These are phyloP conservation scores for Corapipo altera DNA, from an alignment of 2,113 vertebrate genomes.

Conservation along the genomic window DNA sequence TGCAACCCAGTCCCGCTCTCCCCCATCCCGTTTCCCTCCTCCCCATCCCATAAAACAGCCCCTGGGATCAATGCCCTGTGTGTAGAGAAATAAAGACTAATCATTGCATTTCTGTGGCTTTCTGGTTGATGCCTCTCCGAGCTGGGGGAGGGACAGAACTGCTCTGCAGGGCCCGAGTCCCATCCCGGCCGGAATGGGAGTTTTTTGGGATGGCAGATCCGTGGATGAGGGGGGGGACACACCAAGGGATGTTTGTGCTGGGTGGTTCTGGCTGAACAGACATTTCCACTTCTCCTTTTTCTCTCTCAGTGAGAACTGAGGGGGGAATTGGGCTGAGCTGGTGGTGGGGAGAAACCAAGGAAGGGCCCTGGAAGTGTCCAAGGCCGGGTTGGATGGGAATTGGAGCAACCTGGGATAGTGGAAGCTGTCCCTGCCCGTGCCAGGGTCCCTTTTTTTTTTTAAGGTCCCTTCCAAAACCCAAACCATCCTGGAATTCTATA, in stretches of 20 bases:
- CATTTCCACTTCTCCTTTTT: neutral
- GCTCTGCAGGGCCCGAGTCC: neutral
- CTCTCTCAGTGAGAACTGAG: neutral
- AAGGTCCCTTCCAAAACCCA: neutral
- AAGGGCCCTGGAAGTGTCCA: too few relatives aligned
- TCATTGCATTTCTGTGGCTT: neutral
- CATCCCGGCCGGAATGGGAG: neutral
- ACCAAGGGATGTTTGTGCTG: neutral
- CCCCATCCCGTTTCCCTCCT: neutral
- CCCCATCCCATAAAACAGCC: constrained; percentile 24
- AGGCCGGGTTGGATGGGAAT: too few relatives aligned
- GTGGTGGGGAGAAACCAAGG: neutral
- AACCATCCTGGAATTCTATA: neutral
- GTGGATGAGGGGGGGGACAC: neutral
- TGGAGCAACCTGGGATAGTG: neutral
- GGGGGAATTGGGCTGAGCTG: neutral
- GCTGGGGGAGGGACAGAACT: neutral
- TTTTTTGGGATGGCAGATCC: neutral
- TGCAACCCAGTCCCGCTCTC: neutral
- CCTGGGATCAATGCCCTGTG: constrained; percentile 37
- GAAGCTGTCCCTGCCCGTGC: neutral
- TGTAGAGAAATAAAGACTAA: constrained; percentile 32
- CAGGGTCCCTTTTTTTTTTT: too few relatives aligned
- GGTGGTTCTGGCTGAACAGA: neutral
- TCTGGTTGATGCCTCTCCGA: neutral